phyloP scores from a whole-genome alignment of 2,113 vertebrate species.

The Takifugu bimaculatus region DNA sequence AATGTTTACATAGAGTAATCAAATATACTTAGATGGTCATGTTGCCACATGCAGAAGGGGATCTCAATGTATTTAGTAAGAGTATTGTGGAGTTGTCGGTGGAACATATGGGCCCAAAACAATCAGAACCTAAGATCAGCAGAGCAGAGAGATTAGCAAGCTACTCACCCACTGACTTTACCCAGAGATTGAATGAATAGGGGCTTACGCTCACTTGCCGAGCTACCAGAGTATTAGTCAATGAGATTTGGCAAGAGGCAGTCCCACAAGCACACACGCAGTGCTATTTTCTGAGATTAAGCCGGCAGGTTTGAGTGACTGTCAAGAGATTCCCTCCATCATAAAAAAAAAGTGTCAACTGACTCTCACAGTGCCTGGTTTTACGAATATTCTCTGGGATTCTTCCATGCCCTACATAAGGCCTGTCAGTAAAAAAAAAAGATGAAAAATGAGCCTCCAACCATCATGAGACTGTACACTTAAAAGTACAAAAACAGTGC shows the following conservation, averaged over 20 bases:
- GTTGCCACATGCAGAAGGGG: slow-evolving; percentile 14
- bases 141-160: slow-evolving; percentile 50
- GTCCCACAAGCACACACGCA: slow-evolving; percentile 15
- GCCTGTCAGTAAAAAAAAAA: neutral
- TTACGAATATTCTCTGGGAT: slow-evolving; percentile 31
- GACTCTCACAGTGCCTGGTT: slow-evolving; percentile 17
- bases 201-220: slow-evolving; percentile 27
- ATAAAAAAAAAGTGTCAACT: slow-evolving; percentile 50
- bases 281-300: slow-evolving; percentile 45
- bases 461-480: slow-evolving; percentile 28
- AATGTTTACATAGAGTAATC: no score
- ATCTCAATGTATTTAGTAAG: neutral
- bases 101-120: slow-evolving; percentile 39
- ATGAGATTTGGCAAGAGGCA: slow-evolving; percentile 40
- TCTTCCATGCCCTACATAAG: slow-evolving; percentile 43
- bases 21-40: neutral
- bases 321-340: slow-evolving; percentile 47
- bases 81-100: neutral
- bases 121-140: slow-evolving; percentile 53
- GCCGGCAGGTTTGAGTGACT: slow-evolving; percentile 46
- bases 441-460: slow-evolving; percentile 16
- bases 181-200: slow-evolving; percentile 39
- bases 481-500: slow-evolving; percentile 3
- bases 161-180: slow-evolving; percentile 49
- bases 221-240: slow-evolving; percentile 53